Conservation (phyloP, 2,113 vertebrate species). For the Pachycephala philippinensis region DNA sequence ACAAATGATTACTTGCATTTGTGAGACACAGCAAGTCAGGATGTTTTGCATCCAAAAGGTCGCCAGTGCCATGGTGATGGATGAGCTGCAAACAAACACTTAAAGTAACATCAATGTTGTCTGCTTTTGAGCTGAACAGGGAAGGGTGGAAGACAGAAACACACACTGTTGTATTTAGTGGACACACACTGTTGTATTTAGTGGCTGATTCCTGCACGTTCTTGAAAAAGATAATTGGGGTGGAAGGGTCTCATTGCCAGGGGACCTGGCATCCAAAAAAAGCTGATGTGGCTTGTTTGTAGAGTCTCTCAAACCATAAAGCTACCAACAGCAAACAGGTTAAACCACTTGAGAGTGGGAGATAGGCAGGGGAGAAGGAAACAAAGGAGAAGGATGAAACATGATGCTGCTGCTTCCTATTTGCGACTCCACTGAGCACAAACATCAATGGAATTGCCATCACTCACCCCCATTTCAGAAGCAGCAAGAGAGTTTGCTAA, state of each 20-base stretch:
- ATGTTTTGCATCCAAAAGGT: background rate
- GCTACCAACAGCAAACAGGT: background rate
- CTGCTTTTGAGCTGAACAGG: background rate
- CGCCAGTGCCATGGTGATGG: background rate
- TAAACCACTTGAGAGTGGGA: background rate
- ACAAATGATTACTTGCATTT: background rate
- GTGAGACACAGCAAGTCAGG: background rate
- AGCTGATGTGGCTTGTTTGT: background rate
- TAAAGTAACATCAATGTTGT: background rate
- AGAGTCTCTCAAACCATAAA: background rate
- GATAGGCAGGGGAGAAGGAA: background rate
- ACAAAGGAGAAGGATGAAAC: background rate
- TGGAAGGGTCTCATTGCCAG: background rate
- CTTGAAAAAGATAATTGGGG: background rate
- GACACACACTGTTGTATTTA: background rate
- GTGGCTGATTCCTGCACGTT: background rate
- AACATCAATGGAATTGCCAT: background rate
- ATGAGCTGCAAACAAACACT: background rate
- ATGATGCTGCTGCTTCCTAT: background rate
- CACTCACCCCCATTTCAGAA: background rate
- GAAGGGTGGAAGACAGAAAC: background rate
- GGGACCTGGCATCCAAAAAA: background rate
- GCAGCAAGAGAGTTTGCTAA: background rate
- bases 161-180: background rate
- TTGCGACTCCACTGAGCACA: background rate